Conservation (phyloP, 1,140 invertebrate genomes). For the Drosophila ficusphila region DNA sequence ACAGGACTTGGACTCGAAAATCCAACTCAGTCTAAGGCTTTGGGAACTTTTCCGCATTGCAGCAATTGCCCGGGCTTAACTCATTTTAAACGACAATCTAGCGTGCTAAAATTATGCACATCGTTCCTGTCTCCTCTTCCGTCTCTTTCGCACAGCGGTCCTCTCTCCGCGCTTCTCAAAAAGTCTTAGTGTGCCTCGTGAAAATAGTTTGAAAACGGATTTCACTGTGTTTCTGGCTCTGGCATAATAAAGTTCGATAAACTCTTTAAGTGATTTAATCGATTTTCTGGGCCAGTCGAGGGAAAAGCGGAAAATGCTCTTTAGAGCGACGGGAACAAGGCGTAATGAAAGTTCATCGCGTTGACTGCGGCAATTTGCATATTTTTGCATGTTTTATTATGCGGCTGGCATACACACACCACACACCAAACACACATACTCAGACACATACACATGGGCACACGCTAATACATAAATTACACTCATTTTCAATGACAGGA, state of each 20-base stretch:
- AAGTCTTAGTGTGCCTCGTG: constrained; percentile 4
- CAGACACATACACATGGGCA: constrained; percentile 30
- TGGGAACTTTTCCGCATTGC: constrained; percentile 64
- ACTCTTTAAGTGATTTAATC: constrained; percentile 70
- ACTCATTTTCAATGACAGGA: constrained; percentile 62
- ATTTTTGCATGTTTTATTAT: constrained; percentile 80
- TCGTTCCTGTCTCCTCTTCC: not conserved
- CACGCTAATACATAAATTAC: constrained; percentile 58
- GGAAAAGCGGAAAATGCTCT: constrained; percentile 60
- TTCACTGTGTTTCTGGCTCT: constrained; percentile 6
- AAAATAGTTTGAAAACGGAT: not conserved
- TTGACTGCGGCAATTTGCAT: constrained; percentile 80
- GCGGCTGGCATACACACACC: constrained; percentile 51
- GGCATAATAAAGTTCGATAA: constrained; percentile 63
- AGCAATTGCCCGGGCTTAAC: constrained; percentile 74
- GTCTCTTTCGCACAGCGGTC: not conserved
- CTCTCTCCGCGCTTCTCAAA: constrained; percentile 19
- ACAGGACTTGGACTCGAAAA: constrained; percentile 18
- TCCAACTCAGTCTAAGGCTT: constrained; percentile 6
- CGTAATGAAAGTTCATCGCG: constrained; percentile 75
- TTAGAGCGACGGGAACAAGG: constrained; percentile 62
- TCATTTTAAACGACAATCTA: constrained; percentile 83
- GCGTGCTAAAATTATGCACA: constrained; percentile 79
- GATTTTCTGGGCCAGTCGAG: constrained; percentile 41
- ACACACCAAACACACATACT: no score